Percentiles rank a stretch among this genome's conserved stretches.
phyloP scores from a whole-genome alignment of 1,140 invertebrate genomes.

The Ctenoplectra terminalis region DNA sequence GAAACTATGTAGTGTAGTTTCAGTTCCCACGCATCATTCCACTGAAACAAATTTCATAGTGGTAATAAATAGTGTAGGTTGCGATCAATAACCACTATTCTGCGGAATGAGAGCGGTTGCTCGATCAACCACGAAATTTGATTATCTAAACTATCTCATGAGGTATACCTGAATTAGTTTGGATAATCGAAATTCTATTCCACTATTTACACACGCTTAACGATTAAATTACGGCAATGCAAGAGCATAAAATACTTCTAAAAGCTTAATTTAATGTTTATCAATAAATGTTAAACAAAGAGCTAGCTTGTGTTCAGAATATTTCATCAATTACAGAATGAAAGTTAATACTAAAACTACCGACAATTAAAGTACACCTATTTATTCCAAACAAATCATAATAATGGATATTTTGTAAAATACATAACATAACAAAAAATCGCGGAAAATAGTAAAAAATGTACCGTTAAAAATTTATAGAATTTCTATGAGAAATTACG shows the following conservation, averaged over 20 bases:
- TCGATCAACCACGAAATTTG: slow-evolving; percentile 31
- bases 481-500: too few species aligned
- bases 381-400: too few species aligned
- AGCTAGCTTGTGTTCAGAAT: not conserved
- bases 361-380: too few species aligned
- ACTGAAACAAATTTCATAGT: slow-evolving; percentile 17
- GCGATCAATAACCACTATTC: slow-evolving; percentile 36
- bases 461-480: too few species aligned
- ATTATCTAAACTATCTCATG: slow-evolving; percentile 34
- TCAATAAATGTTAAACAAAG: not conserved
- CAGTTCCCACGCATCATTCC: slow-evolving; percentile 7
- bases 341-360: too few species aligned
- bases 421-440: too few species aligned
- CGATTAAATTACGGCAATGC: not conserved
- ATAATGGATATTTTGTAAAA: too few species aligned
- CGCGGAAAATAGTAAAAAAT: too few species aligned
- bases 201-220: not conserved
- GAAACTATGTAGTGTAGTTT: not conserved
- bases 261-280: not conserved
- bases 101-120: slow-evolving; percentile 29
- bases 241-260: not conserved
- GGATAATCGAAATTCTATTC: slow-evolving; percentile 20
- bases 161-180: slow-evolving; percentile 32
- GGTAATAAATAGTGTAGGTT: slow-evolving; percentile 28
- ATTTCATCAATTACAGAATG: too few species aligned